Evolutionary conservation across 2,888 invertebrate species (phyloP).

Genomic region (Amphipyra berbera): DNA sequence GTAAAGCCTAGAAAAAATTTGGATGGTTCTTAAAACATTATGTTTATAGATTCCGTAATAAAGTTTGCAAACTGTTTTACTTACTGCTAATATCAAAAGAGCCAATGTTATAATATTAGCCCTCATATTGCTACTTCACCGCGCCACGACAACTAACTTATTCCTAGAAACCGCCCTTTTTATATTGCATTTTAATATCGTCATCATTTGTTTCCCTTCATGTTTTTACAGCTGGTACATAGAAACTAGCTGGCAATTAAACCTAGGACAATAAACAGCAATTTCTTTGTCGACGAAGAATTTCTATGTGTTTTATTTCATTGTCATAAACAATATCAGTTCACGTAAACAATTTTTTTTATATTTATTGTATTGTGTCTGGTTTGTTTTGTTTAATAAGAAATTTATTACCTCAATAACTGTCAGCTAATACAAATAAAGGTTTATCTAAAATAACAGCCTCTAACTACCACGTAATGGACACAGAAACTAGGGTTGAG

Average conservation of each 20-base stretch:
- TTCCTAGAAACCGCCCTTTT: neutral
- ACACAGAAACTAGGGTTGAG: no score
- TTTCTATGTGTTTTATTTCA: neutral
- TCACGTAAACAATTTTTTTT: neutral
- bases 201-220: neutral
- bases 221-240: conserved; percentile 9
- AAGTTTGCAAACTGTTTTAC: neutral
- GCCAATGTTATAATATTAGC: neutral
- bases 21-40: no score
- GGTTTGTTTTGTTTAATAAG: no score
- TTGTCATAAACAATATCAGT: no score
- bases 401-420: no score
- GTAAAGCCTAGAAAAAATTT: no score
- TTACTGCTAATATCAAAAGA: conserved; percentile 15
- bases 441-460: no score
- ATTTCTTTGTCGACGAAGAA: neutral
- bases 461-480: no score
- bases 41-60: no score
- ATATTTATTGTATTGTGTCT: no score
- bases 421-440: no score
- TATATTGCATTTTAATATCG: conserved; percentile 2
- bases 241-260: neutral
- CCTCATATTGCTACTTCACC: conserved; percentile 18
- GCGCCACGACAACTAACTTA: conserved; percentile 3
- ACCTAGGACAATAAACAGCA: neutral